Evolutionary conservation across 2,113 vertebrate species (phyloP).

Genomic region (Salminus brasiliensis): DNA sequence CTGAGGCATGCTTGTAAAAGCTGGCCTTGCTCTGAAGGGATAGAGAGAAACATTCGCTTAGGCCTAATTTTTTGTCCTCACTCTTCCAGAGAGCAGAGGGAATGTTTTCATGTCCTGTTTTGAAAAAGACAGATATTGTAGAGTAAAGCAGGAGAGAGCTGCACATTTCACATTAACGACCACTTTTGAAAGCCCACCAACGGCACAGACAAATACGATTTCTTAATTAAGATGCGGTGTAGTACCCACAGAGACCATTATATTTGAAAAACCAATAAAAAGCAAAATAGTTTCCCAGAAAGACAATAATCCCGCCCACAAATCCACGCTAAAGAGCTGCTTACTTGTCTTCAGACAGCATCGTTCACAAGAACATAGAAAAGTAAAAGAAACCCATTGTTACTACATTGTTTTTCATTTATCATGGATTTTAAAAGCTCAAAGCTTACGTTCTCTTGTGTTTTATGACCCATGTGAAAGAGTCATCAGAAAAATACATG

Average conservation of each 20-base stretch:
- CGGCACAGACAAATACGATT: too few species aligned
- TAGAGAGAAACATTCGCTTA: too few species aligned
- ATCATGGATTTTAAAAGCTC: too few species aligned
- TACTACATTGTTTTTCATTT: neutral
- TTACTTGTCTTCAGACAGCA: neutral
- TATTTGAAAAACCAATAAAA: neutral
- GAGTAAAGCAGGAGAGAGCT: neutral
- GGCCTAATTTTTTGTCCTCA: neutral
- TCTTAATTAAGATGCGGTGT: too few species aligned
- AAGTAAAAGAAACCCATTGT: neutral
- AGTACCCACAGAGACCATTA: neutral
- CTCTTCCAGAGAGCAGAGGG: neutral
- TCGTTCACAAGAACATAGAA: neutral
- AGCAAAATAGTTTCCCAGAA: neutral
- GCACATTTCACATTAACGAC: neutral
- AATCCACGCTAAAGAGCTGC: neutral
- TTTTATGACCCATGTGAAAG: too few species aligned
- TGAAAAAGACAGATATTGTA: neutral
- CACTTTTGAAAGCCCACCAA: neutral
- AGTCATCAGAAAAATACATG: too few species aligned
- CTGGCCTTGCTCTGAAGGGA: neutral
- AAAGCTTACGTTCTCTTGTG: too few species aligned
- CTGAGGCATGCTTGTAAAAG: neutral
- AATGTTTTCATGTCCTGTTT: neutral
- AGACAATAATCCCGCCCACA: neutral